These are phyloP conservation scores for Drosophila cardini DNA, from an alignment of 1,140 invertebrate genomes.

Conservation along the genomic window DNA sequence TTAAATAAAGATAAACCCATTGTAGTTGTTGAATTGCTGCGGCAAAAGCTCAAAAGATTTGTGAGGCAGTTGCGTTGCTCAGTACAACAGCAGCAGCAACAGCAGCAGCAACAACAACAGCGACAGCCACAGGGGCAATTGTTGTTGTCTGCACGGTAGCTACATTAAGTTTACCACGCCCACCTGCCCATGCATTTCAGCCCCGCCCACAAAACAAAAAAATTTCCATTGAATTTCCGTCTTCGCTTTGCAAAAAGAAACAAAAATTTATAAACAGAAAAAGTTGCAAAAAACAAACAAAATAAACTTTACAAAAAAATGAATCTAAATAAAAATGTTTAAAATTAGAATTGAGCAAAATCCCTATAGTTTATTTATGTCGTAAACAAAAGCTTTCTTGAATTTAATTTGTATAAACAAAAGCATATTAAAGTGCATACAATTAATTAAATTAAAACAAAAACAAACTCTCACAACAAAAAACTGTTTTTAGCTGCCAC, in stretches of 20 bases:
- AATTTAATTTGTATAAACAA: conserved; percentile 75
- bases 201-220: conserved; percentile 47
- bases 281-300: conserved; percentile 16
- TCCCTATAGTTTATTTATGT: conserved; percentile 66
- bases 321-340: conserved; percentile 21
- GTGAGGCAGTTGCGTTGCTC: conserved; percentile 34
- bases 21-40: conserved; percentile 30
- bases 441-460: conserved; percentile 42
- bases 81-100: conserved; percentile 13
- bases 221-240: conserved; percentile 75
- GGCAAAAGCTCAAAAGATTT: conserved; percentile 24
- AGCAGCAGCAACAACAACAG: conserved; percentile 13
- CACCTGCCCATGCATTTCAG: conserved; percentile 42
- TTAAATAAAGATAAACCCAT: conserved; percentile 28
- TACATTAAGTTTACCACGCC: conserved; percentile 57
- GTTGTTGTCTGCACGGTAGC: conserved; percentile 68
- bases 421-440: conserved; percentile 42
- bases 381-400: conserved; percentile 78
- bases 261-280: conserved; percentile 25
- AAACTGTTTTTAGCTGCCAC: conserved; percentile 52
- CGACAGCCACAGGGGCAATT: conserved; percentile 18
- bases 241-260: conserved; percentile 67
- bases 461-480: conserved; percentile 11
- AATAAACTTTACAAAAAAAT: conserved; percentile 36
- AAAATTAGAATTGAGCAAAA: conserved; percentile 36